Evolutionary conservation across 2,888 invertebrate species (phyloP), one percentile per base, ranked within the genome.

Genomic region (Aproaerema taeniolella): DNA sequence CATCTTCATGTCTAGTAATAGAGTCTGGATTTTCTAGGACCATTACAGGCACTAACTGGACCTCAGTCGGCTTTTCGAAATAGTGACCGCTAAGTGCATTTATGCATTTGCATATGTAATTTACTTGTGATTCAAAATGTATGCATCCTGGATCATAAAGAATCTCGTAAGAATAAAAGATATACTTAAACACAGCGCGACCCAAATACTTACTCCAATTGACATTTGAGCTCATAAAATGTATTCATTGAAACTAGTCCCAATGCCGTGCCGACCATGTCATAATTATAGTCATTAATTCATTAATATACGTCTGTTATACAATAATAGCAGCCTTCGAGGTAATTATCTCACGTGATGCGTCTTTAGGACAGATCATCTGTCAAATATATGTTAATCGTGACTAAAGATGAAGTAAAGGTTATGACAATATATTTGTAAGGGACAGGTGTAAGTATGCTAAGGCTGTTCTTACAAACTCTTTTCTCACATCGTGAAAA

Each of bases 151-250:
- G 20, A 20, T 20, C 4, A 20, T 20, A 20, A n/a, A n/a, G n/a
- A n/a, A n/a, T 20, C 4, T 6, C 8, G 30, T 30, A 30, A 20
- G 37, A 37, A 37, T 14, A 37, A 47, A 43, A 28, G 30, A 35
- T 35, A 48, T 31, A n/a, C n/a, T n/a, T n/a, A 39, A 46, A 50
- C 43, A 45, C 49, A 50, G 35, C 50, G 42, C 64, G 77, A 61
- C 74, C 79, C 55, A 66, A 68, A 78, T 78, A 67, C 57, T 62
- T 66, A 51, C 45, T 52, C 56, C 72, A 75, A 70, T 77, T 78
- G 77, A 69, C 67, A 71, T 66, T 59, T 58, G 64, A 60, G 53
- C 56, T 46, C 62, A 52, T 68, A 59, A 67, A 72, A 63, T 58
- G 52, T 58, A 63, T 67, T 64, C 59, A 49, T 51, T 55, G 50